phyloP scores from a whole-genome alignment of 2,888 invertebrate genomes.

The Desoria tigrina region DNA sequence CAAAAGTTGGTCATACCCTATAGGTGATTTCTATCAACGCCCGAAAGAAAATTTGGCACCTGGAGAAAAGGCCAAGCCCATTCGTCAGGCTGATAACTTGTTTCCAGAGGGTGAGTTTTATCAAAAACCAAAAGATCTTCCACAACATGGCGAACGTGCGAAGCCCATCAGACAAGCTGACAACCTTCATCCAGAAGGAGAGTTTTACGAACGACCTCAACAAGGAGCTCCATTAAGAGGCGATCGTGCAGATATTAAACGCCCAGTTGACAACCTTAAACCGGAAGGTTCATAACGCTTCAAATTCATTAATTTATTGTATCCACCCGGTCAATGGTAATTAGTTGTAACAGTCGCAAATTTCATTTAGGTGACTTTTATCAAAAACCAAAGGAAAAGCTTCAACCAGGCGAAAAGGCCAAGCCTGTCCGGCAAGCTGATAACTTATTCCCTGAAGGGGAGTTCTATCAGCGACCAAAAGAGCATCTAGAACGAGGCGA shows the following conservation, averaged over 20 bases:
- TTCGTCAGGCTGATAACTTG: constrained; percentile 58
- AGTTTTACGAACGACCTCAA: constrained; percentile 59
- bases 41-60: constrained; percentile 6
- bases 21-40: constrained; percentile 60
- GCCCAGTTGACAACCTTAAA: constrained; percentile 47
- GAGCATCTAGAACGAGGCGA: constrained; percentile 59
- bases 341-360: too few relatives aligned
- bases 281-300: constrained; percentile 37
- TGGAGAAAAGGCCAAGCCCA: constrained; percentile 18
- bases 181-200: constrained; percentile 62
- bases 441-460: constrained; percentile 62
- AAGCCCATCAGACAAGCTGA: constrained; percentile 56
- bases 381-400: constrained; percentile 44
- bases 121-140: constrained; percentile 49
- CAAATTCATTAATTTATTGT: constrained; percentile 53
- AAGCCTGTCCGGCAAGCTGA: constrained; percentile 62
- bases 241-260: constrained; percentile 34
- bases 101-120: constrained; percentile 60
- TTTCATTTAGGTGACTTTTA: constrained; percentile 58
- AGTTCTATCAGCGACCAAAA: constrained; percentile 62
- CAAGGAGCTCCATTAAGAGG: constrained; percentile 34
- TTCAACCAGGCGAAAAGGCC: constrained; percentile 55
- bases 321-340: too few relatives aligned
- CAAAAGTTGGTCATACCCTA: too few relatives aligned
- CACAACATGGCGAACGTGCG: constrained; percentile 59